A percentile compares a stretch with the other conserved stretches of the same genome.
These are phyloP conservation scores for Caerostris extrusa DNA, from an alignment of 1,140 invertebrate species.

Conservation along the genomic window DNA sequence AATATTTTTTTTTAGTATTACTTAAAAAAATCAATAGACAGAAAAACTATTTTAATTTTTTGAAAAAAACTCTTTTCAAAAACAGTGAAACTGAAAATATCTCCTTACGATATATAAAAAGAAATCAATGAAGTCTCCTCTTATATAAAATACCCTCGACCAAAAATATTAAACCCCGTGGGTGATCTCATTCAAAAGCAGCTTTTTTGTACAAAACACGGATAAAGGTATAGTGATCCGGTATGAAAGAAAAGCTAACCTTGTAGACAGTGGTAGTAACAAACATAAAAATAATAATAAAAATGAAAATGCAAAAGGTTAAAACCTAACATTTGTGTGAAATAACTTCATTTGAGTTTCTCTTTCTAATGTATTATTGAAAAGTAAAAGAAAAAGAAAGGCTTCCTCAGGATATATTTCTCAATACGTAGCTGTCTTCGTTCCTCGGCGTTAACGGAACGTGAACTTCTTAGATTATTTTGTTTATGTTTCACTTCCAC, in stretches of 20 bases:
- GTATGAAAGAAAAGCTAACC: not conserved
- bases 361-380: not conserved
- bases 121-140: not conserved
- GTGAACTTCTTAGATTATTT: conserved; percentile 44
- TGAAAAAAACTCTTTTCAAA: no score
- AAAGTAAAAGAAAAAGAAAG: not conserved
- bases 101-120: no score
- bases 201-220: not conserved
- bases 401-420: conserved; percentile 8
- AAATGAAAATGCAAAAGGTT: conserved; percentile 44
- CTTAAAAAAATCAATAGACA: no score
- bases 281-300: not conserved
- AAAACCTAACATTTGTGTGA: not conserved
- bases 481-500: not conserved
- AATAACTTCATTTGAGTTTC: conserved; percentile 34
- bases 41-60: no score
- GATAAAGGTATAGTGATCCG: not conserved
- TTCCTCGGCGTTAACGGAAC: not conserved
- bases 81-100: no score
- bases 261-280: not conserved
- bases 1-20: no score
- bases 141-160: not conserved
- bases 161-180: not conserved
- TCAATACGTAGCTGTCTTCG: not conserved
- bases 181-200: not conserved